phyloP scores from a whole-genome alignment of 2,888 invertebrate genomes.

The Nymphalis urticae region DNA sequence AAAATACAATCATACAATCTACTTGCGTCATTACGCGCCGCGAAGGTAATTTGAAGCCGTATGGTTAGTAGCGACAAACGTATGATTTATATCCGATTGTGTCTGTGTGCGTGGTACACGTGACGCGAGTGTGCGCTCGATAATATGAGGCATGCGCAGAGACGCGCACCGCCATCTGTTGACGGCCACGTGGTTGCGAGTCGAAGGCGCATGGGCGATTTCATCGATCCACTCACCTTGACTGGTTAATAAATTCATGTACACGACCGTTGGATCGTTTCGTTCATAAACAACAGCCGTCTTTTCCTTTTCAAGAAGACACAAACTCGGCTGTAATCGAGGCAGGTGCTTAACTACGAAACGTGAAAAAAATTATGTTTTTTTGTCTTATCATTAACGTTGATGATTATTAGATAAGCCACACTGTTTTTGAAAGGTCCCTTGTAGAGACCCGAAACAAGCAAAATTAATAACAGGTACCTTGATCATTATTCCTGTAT shows the following conservation, averaged over 20 bases:
- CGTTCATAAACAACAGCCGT: conserved; percentile 40
- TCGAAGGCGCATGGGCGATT: conserved; percentile 58
- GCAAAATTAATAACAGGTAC: no score
- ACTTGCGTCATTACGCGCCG: conserved; percentile 71
- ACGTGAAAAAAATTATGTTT: no score
- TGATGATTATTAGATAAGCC: no score
- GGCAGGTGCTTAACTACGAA: conserved; percentile 26
- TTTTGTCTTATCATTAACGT: no score
- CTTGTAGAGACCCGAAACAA: no score
- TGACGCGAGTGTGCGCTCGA: conserved; percentile 65
- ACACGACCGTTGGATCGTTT: conserved; percentile 52
- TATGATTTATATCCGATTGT: conserved; percentile 69
- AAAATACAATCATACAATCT: conserved; percentile 39
- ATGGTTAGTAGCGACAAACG: conserved; percentile 71
- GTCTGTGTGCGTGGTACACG: conserved; percentile 44
- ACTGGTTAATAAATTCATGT: conserved; percentile 75
- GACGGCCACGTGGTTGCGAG: conserved; percentile 65
- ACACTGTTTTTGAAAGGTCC: no score
- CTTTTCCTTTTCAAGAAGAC: conserved; percentile 30
- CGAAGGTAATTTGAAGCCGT: conserved; percentile 73
- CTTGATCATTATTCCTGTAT: no score
- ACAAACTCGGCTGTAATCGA: conserved; percentile 15
- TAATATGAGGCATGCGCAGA: conserved; percentile 71
- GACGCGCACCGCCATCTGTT: conserved; percentile 73
- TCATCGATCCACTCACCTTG: conserved; percentile 76